Evolutionary conservation across 2,113 vertebrate genomes (phyloP).

Genomic region (Peromyscus californicus): DNA sequence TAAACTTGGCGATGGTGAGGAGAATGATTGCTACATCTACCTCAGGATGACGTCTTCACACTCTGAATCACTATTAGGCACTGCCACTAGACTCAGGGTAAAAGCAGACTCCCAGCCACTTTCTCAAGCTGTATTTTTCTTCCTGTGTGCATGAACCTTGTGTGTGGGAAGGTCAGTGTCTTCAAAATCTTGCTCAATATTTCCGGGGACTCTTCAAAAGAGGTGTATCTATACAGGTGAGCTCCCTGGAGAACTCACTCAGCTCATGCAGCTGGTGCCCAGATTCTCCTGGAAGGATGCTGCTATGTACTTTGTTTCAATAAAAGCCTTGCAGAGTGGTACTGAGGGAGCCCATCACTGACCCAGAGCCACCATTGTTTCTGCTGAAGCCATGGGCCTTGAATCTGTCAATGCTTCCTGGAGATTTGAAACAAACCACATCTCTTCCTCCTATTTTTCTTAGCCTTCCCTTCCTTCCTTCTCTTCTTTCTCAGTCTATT

Average conservation of each 20-base stretch:
- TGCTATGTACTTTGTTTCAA: no score
- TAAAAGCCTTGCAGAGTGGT: accelerated
- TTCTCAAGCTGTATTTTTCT: not conserved
- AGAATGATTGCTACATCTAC: not conserved
- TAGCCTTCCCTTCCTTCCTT: not conserved
- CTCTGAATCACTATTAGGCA: not conserved
- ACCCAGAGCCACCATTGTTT: accelerated
- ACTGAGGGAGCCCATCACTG: not conserved
- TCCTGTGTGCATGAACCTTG: not conserved
- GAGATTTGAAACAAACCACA: not conserved
- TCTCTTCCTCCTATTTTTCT: not conserved
- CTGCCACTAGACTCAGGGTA: not conserved
- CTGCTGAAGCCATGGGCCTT: not conserved
- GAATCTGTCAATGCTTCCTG: not conserved
- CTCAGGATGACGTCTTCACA: not conserved
- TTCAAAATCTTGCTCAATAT: not conserved
- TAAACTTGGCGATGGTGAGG: not conserved
- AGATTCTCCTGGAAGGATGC: no score
- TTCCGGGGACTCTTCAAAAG: not conserved
- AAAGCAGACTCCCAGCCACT: not conserved
- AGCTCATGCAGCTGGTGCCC: accelerated
- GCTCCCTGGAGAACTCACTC: not conserved
- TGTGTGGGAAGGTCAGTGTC: not conserved
- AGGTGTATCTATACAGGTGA: not conserved
- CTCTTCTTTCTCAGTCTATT: not conserved